phyloP scores from a whole-genome alignment of 2,113 vertebrate genomes.

The Anarhynchus alexandrinus region DNA sequence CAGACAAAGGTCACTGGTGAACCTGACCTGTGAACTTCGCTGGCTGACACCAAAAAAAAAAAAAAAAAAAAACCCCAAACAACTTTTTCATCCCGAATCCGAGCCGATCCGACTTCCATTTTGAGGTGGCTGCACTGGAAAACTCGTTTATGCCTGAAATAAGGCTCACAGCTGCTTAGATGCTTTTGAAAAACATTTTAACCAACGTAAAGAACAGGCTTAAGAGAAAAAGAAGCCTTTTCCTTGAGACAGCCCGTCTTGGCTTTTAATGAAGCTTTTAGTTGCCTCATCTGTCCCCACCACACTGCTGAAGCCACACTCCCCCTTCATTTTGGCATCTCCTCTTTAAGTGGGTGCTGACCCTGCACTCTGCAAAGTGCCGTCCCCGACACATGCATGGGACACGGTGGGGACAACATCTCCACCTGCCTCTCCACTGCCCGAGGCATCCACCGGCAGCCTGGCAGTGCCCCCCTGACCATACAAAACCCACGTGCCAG shows the following conservation, averaged over 20 bases:
- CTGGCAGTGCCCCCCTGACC: not conserved
- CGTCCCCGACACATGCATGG: rapidly evolving
- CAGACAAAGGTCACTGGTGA: not conserved
- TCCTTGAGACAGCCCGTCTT: not conserved
- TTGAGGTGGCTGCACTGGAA: not conserved
- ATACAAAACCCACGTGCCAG: too few relatives aligned
- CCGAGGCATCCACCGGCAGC: not conserved
- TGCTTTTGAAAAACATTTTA: not conserved
- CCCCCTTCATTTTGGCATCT: not conserved
- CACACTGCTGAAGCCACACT: not conserved
- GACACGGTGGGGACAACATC: rapidly evolving
- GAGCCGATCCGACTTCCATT: not conserved
- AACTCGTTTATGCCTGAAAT: not conserved
- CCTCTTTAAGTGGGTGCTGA: not conserved
- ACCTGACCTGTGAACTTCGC: not conserved
- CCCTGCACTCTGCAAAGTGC: not conserved
- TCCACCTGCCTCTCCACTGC: not conserved
- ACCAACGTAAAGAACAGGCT: not conserved
- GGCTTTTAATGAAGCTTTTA: not conserved
- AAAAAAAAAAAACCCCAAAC: not conserved
- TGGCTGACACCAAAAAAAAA: not conserved
- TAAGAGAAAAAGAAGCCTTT: not conserved
- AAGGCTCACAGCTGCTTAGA: not conserved
- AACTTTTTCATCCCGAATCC: not conserved
- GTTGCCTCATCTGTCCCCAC: not conserved